Evolutionary conservation across 2,113 vertebrate genomes (phyloP).

Genomic region (Hemiprocne comata): DNA sequence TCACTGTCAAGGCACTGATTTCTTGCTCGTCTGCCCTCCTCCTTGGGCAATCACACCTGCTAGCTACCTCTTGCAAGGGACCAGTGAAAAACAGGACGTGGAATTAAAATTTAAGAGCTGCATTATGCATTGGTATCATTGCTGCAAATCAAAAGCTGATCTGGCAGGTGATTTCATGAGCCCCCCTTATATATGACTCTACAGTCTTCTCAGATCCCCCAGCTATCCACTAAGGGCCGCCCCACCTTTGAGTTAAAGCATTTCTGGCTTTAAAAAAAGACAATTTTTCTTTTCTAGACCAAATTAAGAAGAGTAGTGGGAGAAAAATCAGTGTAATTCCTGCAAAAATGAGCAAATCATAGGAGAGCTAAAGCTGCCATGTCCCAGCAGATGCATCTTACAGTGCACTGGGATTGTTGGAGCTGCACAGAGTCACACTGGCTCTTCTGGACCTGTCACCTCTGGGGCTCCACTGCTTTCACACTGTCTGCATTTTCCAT

Average conservation of each 20-base stretch:
- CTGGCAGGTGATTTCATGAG: not conserved
- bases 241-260: not conserved
- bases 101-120: not conserved
- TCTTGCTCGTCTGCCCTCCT: not conserved
- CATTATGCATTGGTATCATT: not conserved
- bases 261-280: not conserved
- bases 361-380: not conserved
- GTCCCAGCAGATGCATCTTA: not conserved
- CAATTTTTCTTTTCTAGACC: not conserved
- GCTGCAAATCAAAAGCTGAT: not conserved
- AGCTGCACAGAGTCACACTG: fast-evolving
- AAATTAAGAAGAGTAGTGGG: not conserved
- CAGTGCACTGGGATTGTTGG: fast-evolving
- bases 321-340: not conserved
- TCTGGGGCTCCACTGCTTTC: not conserved
- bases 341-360: constrained; percentile 7
- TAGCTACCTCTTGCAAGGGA: not conserved
- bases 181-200: too few relatives aligned
- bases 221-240: not conserved
- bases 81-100: not conserved
- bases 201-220: not conserved
- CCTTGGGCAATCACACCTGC: not conserved
- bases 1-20: not conserved
- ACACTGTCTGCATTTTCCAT: not conserved
- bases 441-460: not conserved